These are phyloP conservation scores for Microtus ochrogaster DNA, from an alignment of 2,113 vertebrate genomes.

Conservation along the genomic window DNA sequence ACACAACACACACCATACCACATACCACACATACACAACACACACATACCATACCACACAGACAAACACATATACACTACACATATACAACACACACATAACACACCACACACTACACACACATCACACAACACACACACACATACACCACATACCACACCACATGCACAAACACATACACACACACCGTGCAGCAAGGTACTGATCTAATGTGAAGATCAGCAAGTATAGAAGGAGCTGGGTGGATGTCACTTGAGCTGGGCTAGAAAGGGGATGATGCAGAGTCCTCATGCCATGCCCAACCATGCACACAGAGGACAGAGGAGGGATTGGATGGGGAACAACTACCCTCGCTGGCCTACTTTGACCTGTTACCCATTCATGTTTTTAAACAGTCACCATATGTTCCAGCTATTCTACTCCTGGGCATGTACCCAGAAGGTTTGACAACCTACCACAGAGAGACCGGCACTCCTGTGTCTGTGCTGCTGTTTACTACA, in stretches of 20 bases:
- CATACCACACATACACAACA: not conserved
- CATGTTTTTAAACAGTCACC: not conserved
- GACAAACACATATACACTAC: not conserved
- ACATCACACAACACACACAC: not conserved
- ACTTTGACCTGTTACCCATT: not conserved
- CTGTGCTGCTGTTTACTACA: not conserved
- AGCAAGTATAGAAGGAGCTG: not conserved
- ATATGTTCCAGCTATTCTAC: not conserved
- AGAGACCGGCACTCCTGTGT: not conserved
- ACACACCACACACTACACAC: not conserved
- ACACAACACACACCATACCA: not conserved
- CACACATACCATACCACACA: not conserved
- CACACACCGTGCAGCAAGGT: not conserved
- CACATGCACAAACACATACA: not conserved
- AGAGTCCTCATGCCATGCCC: not conserved
- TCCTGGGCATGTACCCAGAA: not conserved
- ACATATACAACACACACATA: not conserved
- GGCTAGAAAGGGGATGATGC: not conserved
- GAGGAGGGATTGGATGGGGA: not conserved
- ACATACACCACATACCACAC: not conserved
- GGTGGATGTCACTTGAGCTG: fast-evolving
- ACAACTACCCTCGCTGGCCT: not conserved
- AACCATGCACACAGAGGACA: not conserved
- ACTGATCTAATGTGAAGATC: not conserved
- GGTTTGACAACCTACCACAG: not conserved